A percentile compares a stretch with the other conserved stretches of the same genome.
phyloP scores from a whole-genome alignment of 2,797 vertebrate species.

The Rallus crepitans region DNA sequence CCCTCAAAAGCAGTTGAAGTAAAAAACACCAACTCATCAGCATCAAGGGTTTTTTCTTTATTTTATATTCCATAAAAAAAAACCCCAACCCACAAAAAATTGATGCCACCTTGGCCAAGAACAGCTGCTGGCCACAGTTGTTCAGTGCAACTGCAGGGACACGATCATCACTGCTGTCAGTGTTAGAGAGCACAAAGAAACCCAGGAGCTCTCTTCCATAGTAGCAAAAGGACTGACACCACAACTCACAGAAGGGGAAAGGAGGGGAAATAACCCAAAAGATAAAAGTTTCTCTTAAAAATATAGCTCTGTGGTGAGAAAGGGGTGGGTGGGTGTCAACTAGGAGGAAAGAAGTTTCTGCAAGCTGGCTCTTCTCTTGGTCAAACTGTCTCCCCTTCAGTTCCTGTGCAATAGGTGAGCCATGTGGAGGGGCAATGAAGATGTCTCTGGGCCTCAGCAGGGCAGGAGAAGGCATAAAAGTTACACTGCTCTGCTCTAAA shows the following conservation, averaged over 20 bases:
- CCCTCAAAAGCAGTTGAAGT: background rate
- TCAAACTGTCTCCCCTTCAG: background rate
- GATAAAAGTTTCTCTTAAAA: constrained; percentile 64
- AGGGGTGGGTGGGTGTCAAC: background rate
- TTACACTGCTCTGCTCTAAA: constrained; percentile 51
- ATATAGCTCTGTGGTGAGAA: constrained; percentile 68
- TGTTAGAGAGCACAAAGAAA: constrained; percentile 36
- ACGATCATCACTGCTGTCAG: background rate
- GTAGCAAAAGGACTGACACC: constrained; percentile 64
- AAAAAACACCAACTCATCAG: background rate
- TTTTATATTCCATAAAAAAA: constrained; percentile 64
- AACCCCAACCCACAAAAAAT: background rate
- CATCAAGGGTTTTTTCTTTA: background rate
- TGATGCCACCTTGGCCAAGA: background rate
- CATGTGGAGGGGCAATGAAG: background rate
- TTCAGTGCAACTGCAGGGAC: constrained; percentile 48
- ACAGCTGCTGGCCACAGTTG: constrained; percentile 11
- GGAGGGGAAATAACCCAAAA: background rate
- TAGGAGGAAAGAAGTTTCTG: background rate
- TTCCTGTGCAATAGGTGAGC: background rate
- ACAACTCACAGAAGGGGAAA: background rate
- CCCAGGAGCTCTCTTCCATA: background rate
- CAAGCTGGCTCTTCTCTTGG: background rate
- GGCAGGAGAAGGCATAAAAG: constrained; percentile 24
- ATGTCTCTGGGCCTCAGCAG: background rate